Base-by-base conservation (phyloP, 2,113 vertebrate genomes). In the Macrotis lagotis region DNA sequence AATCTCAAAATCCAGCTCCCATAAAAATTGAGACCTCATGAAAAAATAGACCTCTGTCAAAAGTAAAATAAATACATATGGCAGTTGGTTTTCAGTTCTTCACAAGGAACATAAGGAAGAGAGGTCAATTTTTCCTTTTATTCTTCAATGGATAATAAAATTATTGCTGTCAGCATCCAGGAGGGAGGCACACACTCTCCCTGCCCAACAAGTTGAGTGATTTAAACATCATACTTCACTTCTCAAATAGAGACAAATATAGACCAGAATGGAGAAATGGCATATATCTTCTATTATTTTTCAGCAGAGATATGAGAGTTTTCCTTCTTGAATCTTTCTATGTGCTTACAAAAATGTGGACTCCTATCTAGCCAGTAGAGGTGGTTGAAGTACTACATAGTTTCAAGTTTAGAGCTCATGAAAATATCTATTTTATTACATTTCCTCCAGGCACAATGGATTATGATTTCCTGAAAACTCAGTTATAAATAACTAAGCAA, bases 51-150 rank as follows among this genome's bases (percentile, higher is more conserved):
- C 48, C 25, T 28, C 89, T 90, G 89, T 90, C 89, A 91, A 94
- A 26, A 48, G 48, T 37, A 88, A 88, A 52, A 47, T 0, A 3
- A 59, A 25, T 53, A 19, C 12, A 49, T 0, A 0, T 48, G 22
- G 49, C 14, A 7, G 49, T 26, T 31, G 8, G 47, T 9, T 25
- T 10, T 37, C 48, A 0, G 3, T 5, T 44, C 51, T 5, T 1
- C 8, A 2, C 1, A 9, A 8, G 16, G 11, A 26, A 7, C 8
- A 25, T 0, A 0, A 48, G 28, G 26, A 51, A 16, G 44, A 50
- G 2, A 3, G 24, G 8, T 1, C 0, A 2, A 0, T 0, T 1
- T 49, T 47, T 22, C 12, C 0, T 6, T 6, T n/a, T 9, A 47
- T 16, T 93, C 90, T 50, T 89, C 55, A 48, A 9, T 7, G 6